Conservation (phyloP, 2,113 vertebrate genomes). For the Cyprinodon tularosa region DNA sequence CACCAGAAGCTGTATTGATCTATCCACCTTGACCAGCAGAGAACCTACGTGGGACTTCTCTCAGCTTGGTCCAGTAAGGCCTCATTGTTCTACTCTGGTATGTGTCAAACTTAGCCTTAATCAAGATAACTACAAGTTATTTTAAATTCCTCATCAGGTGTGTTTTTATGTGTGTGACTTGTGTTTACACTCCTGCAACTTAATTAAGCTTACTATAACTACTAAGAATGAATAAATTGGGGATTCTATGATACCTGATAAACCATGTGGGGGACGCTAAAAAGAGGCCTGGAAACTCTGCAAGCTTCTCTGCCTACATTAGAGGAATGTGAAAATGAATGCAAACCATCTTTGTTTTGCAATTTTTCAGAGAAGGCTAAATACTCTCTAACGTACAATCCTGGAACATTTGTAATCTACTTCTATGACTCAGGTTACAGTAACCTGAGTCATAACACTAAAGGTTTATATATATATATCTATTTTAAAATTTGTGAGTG, state of each 20-base stretch:
- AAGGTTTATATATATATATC: conserved; percentile 19
- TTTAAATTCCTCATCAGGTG: not conserved
- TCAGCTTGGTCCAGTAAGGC: conserved; percentile 38
- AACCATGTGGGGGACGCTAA: not conserved
- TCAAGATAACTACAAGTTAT: not conserved
- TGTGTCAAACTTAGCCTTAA: conserved; percentile 13
- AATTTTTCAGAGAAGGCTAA: not conserved
- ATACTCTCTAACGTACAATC: not conserved
- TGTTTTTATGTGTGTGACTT: not conserved
- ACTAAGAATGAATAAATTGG: not conserved
- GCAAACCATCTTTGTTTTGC: not conserved
- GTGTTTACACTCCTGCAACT: not conserved
- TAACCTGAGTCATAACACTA: conserved; percentile 3
- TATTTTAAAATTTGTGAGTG: not conserved
- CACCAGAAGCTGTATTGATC: conserved; percentile 19
- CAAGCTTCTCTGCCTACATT: not conserved
- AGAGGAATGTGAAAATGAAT: conserved; percentile 21
- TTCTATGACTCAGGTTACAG: not conserved
- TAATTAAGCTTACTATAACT: not conserved
- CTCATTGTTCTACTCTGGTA: conserved; percentile 64
- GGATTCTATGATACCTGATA: not conserved
- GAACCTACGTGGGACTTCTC: conserved; percentile 33
- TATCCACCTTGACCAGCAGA: conserved; percentile 10
- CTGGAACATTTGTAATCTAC: conserved; percentile 8
- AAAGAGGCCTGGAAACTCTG: not conserved